Base-by-base conservation (phyloP, 2,888 invertebrate genomes). In the Capitulum mitella region DNA sequence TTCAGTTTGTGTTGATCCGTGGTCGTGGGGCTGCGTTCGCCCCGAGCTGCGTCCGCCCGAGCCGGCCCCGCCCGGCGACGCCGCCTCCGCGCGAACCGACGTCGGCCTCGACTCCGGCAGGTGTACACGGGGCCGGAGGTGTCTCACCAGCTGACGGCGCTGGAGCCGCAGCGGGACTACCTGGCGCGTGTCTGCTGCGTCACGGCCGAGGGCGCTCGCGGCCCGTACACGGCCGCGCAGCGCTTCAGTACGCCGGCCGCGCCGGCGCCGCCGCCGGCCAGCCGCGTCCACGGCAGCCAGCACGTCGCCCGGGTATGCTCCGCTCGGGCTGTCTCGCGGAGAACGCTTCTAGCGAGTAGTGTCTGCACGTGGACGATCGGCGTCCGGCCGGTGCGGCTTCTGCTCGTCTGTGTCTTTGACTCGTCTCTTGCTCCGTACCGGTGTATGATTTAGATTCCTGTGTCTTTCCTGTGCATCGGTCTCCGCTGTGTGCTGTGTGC, bases 151-250 rank as follows among this genome's bases (percentile, higher is more conserved):
- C 89, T 86, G 79, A 83, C 84, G 51, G 90, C 91, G 84, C 88
- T 95, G 84, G 91, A 92, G 83, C 88, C 91, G 78, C 92, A 92
- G 83, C 89, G 89, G 79, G 92, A 92, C 85, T 94, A 94, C 87
- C 87, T 87, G 83, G 90, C 92, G 83, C 90, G 94, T 79, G 93
- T 95, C 81, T 91, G 92, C 86, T 91, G 92, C 46, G 90, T 94
- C 83, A 90, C 95, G 77, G 85, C 89, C 79, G 87, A 89, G 83
- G 87, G 87, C 78, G 88, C 93, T 82, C 86, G 89, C 80, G 92
- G 94, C 80, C 90, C 92, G 81, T 92, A 89, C 87, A 92, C 93
- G 82, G 89, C 90, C 78, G 86, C 89, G 78, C 86, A 90, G 83
- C 89, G 89, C 79, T 89, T 92, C 84, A 86, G 88, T 78, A 89